Evolutionary conservation across 1,140 invertebrate genomes (phyloP).

Genomic region (Copidosoma floridanum): DNA sequence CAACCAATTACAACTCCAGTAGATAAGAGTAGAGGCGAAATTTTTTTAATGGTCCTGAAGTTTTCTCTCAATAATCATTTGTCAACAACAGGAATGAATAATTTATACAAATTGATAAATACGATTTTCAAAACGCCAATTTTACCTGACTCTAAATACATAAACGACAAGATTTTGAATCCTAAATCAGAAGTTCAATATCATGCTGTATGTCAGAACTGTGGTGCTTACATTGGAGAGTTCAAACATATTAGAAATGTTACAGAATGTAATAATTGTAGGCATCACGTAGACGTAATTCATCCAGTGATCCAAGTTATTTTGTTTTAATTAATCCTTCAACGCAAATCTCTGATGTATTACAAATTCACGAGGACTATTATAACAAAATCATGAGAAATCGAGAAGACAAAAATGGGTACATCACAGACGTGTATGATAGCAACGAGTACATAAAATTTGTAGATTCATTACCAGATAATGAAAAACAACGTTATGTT

Average conservation of each 20-base stretch:
- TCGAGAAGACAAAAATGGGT: neutral
- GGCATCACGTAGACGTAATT: neutral
- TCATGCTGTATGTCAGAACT: slow-evolving; percentile 5
- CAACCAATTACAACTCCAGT: neutral
- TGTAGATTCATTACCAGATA: neutral
- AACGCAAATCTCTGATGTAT: neutral
- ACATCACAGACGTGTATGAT: neutral
- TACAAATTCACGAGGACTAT: neutral
- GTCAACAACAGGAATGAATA: neutral
- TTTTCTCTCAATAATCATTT: neutral
- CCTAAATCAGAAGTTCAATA: neutral
- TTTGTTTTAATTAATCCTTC: slow-evolving; percentile 2
- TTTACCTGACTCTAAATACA: slow-evolving; percentile 2
- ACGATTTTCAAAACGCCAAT: neutral
- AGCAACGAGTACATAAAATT: neutral
- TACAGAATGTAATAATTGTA: neutral
- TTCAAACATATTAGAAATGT: neutral
- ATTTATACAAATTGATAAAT: slow-evolving; percentile 13
- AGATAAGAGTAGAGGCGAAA: neutral
- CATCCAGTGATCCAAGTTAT: neutral
- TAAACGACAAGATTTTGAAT: neutral
- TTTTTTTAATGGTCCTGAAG: slow-evolving; percentile 7
- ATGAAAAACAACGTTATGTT: neutral
- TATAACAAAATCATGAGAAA: neutral
- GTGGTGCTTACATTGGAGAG: neutral